These are phyloP conservation scores for Labia minor DNA, from an alignment of 2,888 invertebrate species.

Conservation along the genomic window DNA sequence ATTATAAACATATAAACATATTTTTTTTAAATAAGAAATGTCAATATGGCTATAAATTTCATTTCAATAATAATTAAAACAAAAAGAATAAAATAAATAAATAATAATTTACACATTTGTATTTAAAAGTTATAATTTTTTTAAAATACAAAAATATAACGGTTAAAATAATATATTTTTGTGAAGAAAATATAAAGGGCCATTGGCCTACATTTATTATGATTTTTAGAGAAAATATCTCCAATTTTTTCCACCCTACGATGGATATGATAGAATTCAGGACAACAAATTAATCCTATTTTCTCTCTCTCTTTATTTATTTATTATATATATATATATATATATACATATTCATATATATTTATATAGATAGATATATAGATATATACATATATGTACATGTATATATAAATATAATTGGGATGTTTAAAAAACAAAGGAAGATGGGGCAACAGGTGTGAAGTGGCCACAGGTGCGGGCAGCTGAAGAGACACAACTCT, in stretches of 20 bases:
- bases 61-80: neutral
- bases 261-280: neutral
- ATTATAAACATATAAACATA: neutral
- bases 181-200: constrained; percentile 4
- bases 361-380: too few species aligned
- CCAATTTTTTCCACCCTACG: neutral
- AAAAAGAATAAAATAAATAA: constrained; percentile 13
- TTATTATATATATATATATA: too few species aligned
- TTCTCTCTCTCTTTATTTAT: neutral
- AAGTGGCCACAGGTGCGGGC: neutral
- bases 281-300: neutral
- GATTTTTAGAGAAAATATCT: neutral
- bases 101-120: constrained; percentile 2
- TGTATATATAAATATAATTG: too few species aligned
- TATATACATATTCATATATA: too few species aligned
- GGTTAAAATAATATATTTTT: neutral
- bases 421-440: neutral
- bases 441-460: constrained; percentile 8
- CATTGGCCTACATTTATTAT: neutral
- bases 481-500: neutral
- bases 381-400: too few species aligned
- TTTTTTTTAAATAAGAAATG: neutral
- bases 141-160: neutral
- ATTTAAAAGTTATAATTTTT: neutral
- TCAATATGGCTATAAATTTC: neutral